These are phyloP conservation scores for Neoaliturus tenellus DNA, from an alignment of 2,888 invertebrate genomes.

Conservation along the genomic window DNA sequence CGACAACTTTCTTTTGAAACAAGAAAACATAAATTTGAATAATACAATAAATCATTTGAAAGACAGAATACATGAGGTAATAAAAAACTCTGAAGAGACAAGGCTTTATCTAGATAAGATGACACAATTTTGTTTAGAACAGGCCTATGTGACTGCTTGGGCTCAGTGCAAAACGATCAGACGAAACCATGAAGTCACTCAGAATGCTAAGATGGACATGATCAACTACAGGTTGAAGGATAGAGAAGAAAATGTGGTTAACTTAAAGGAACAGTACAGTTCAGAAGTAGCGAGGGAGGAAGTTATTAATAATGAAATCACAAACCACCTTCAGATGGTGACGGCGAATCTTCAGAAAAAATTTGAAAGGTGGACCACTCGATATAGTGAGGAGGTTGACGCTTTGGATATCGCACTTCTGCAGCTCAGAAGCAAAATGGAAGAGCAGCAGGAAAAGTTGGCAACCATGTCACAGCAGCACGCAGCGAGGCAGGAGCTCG, in stretches of 20 bases:
- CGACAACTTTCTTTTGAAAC: constrained; percentile 12
- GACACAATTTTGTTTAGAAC: background rate
- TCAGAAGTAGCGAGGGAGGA: background rate
- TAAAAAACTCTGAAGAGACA: background rate
- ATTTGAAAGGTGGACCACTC: constrained; percentile 17
- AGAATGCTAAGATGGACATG: background rate
- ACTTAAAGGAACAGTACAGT: background rate
- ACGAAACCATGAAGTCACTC: background rate
- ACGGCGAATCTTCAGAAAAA: constrained; percentile 22
- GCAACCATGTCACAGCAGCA: background rate
- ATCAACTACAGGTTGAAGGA: background rate
- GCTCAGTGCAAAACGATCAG: background rate
- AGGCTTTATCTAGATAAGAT: background rate
- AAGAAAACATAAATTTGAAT: background rate
- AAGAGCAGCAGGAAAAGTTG: constrained; percentile 40
- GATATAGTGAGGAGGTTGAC: constrained; percentile 43
- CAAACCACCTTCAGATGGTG: background rate
- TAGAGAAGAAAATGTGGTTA: background rate
- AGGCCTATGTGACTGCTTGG: background rate
- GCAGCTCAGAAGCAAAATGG: constrained; percentile 21
- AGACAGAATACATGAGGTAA: background rate
- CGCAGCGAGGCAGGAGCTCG: constrained; percentile 17
- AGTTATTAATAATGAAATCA: background rate
- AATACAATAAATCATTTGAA: background rate
- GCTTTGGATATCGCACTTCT: constrained; percentile 33